A percentile compares a stretch with the other conserved stretches of the same genome.
Evolutionary conservation across 2,113 vertebrate species (phyloP).

Genomic region (Clarias macrocephalus): DNA sequence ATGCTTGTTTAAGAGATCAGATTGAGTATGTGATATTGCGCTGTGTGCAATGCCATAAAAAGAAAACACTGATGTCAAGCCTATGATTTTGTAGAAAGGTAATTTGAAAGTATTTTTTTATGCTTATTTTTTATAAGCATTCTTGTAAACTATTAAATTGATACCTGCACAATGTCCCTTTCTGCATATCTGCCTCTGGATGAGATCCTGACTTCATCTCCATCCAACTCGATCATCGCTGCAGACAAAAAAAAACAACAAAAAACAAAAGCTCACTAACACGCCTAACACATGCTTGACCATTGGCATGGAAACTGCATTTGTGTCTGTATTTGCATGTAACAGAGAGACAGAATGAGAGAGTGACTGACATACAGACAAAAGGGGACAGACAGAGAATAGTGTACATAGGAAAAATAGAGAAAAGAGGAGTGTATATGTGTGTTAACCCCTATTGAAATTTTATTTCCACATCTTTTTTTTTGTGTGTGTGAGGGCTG

Average conservation of each 20-base stretch:
- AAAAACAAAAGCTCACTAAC: constrained; percentile 14
- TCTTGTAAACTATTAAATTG: background rate
- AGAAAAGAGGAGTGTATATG: background rate
- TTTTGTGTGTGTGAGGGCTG: too few species aligned
- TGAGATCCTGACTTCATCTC: constrained; percentile 92
- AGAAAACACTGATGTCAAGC: background rate
- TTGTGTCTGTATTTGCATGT: constrained; percentile 1
- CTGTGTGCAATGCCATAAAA: background rate
- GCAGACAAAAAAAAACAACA: constrained; percentile 30
- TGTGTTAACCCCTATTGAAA: background rate
- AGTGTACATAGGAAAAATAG: background rate
- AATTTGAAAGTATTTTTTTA: background rate
- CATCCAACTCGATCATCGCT: constrained; percentile 97
- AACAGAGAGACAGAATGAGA: background rate
- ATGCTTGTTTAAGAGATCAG: background rate
- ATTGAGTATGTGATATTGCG: background rate
- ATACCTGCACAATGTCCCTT: constrained; percentile 97
- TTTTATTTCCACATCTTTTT: background rate
- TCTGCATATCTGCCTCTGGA: constrained; percentile 93
- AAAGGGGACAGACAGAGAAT: background rate
- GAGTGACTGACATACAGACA: background rate
- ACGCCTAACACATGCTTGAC: background rate
- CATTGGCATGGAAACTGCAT: constrained; percentile 14
- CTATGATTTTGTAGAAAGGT: background rate
- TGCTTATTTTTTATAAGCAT: background rate